Percentiles rank a stretch among this genome's conserved stretches.
phyloP scores from a whole-genome alignment of 2,797 vertebrate genomes.

The Paramormyrops hopkinsi region DNA sequence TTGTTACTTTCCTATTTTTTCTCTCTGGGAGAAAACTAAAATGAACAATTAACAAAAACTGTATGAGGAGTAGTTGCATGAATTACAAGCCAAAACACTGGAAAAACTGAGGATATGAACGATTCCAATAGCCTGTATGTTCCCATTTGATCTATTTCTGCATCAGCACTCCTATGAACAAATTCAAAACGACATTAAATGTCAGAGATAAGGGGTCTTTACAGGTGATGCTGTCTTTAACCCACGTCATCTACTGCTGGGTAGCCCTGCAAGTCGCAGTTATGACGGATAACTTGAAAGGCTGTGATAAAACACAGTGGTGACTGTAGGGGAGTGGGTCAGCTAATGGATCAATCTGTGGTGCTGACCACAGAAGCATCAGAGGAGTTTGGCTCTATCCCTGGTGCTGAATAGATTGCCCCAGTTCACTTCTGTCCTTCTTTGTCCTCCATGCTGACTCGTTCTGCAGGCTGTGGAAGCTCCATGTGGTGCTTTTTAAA shows the following conservation, averaged over 20 bases:
- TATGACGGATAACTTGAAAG: background rate
- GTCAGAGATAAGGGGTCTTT: background rate
- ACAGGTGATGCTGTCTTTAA: background rate
- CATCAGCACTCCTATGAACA: background rate
- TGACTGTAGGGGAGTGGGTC: background rate
- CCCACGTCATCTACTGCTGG: background rate
- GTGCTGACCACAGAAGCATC: background rate
- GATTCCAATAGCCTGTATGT: background rate
- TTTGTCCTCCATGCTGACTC: background rate
- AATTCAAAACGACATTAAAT: background rate
- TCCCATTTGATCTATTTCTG: background rate
- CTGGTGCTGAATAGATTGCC: background rate
- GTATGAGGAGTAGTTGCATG: background rate
- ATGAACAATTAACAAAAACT: background rate
- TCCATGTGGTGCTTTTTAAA: background rate
- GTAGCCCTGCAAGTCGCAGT: background rate
- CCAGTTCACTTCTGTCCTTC: background rate
- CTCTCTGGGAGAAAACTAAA: background rate
- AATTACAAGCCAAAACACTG: background rate
- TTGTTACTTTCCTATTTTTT: background rate
- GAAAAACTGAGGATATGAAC: background rate
- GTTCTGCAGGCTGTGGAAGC: background rate
- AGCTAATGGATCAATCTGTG: background rate
- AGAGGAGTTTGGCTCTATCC: background rate
- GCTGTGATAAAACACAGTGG: background rate